Base-by-base conservation (phyloP, 64 coral and sea anemone genomes). In the Dendrophyllia cribrosa region DNA sequence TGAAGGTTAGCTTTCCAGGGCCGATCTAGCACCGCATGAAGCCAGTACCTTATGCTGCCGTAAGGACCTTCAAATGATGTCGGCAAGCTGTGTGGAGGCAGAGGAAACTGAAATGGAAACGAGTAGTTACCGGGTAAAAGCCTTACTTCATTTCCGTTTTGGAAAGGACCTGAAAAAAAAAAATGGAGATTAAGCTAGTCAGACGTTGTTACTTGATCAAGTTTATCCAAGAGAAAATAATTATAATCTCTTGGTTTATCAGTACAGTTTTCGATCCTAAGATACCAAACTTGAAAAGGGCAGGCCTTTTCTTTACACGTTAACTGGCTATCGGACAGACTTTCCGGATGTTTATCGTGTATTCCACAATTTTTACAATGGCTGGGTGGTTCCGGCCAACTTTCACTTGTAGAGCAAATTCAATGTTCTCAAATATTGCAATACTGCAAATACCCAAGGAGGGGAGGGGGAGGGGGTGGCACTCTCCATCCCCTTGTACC, bases 51-150 rank as follows among this genome's bases (percentile, higher is more conserved):
- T 49, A 84, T 48, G 14, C 62, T 84, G 4, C 80, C 80, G 8
- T 84, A 84, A 4, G 25, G 6, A 51, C 80, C 80, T 68, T 84
- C 80, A 69, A 84, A 84, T 15, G 80, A 84, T 45, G 80, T 84
- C 19, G 80, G 80, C 20, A 84, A 20, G 19, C 43, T 24, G 62
- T 49, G 62, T 17, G 62, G 60, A 49, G 80, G 80, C 9, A 84
- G 62, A 3, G 80, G 62, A 51, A 84, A 68, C 46, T 84, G 80
- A 7, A 84, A 84, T 5, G 80, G 80, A 11, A 84, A 84, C 5
- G 63, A 48, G 46, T 84, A 84, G 17, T 84, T 84, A 19, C 80
- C 80, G 6, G 80, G 62, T 84, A 66, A 59, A 51, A 84, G 80
- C 45, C 17, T 84, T 22, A 51, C 17, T 20, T 84, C 61, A 14